Percentiles rank a stretch among this genome's conserved stretches.
Evolutionary conservation across 1,140 invertebrate genomes (phyloP).

Genomic region (Anastrepha ludens): DNA sequence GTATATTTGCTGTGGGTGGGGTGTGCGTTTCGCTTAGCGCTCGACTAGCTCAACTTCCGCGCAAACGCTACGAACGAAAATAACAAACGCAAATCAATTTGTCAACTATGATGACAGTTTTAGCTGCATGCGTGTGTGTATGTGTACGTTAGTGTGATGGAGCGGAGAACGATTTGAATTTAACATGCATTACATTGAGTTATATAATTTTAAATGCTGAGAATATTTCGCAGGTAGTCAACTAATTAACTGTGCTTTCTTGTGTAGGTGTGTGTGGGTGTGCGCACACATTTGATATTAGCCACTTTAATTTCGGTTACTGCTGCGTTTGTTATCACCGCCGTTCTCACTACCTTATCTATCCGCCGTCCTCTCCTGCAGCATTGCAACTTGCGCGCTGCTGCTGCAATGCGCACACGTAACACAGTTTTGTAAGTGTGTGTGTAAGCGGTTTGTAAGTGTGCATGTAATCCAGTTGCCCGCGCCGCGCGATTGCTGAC

Average conservation of each 20-base stretch:
- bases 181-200: not conserved
- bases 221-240: not conserved
- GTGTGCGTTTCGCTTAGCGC: not conserved
- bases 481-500: not conserved
- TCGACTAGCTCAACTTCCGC: not conserved
- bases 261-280: not conserved
- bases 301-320: constrained; percentile 25
- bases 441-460: not conserved
- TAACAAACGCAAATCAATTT: constrained; percentile 22
- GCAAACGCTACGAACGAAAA: not conserved
- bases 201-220: not conserved
- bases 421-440: not conserved
- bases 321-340: not conserved
- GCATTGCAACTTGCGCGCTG: not conserved
- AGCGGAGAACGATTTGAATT: not conserved
- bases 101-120: not conserved
- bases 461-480: not conserved
- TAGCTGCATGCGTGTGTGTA: not conserved
- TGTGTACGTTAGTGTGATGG: not conserved
- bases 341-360: not conserved
- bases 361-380: not conserved
- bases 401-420: not conserved
- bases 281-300: not conserved
- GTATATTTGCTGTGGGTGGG: constrained; percentile 8
- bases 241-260: not conserved